A percentile compares a stretch with the other conserved stretches of the same genome.
Evolutionary conservation across 2,113 vertebrate species (phyloP).

Genomic region (Pelvicachromis taeniatus): DNA sequence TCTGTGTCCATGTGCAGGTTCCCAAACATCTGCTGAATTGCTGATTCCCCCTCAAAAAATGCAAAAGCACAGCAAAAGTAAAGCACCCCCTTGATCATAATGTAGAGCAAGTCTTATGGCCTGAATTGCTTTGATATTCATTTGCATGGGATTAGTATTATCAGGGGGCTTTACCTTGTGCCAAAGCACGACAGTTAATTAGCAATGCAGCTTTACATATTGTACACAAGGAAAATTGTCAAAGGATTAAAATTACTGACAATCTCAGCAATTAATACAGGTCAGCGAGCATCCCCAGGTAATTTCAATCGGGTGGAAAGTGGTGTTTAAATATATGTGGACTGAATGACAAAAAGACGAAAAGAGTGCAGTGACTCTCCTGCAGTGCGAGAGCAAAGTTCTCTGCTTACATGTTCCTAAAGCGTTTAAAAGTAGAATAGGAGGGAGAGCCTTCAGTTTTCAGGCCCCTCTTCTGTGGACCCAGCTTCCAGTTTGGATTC

Average conservation of each 20-base stretch:
- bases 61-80: not conserved
- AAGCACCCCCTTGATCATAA: not conserved
- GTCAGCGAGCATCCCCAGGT: conserved; percentile 9
- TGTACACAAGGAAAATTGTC: conserved; percentile 22
- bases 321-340: not conserved
- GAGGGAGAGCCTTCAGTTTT: no score
- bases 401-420: no score
- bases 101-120: conserved; percentile 1
- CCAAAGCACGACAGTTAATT: conserved; percentile 36
- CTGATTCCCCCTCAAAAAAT: not conserved
- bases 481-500: no score
- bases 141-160: conserved; percentile 44
- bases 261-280: conserved; percentile 42
- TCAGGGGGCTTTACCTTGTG: conserved; percentile 24
- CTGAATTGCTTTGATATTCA: conserved; percentile 19
- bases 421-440: no score
- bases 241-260: conserved; percentile 29
- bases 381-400: no score
- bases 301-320: not conserved
- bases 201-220: conserved; percentile 30
- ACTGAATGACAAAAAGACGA: not conserved
- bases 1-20: not conserved
- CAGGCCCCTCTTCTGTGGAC: no score
- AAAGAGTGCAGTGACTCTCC: not conserved
- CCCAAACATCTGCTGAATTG: not conserved